phyloP scores from a whole-genome alignment of 2,113 vertebrate species.

The Bujurquina vittata region DNA sequence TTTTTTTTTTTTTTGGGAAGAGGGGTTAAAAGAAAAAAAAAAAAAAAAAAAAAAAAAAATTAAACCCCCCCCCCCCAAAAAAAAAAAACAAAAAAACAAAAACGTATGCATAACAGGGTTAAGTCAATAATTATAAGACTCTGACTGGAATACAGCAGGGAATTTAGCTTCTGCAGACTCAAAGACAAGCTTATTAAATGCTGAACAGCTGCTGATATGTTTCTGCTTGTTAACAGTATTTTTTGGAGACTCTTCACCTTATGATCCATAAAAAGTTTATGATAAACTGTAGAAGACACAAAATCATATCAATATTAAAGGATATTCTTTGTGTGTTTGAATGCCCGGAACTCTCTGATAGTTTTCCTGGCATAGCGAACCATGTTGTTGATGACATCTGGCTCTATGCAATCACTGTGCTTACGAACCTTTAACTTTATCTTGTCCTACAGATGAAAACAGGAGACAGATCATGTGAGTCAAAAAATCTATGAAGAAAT shows the following conservation, averaged over 20 bases:
- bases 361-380: conserved; percentile 87
- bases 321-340: conserved; percentile 94
- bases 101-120: no score
- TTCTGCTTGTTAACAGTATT: background rate
- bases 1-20: no score
- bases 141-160: background rate
- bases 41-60: no score
- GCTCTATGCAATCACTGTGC: conserved; percentile 78
- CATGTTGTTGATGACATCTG: conserved; percentile 85
- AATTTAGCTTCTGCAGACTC: background rate
- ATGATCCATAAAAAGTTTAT: background rate
- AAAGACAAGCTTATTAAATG: background rate
- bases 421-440: conserved; percentile 89
- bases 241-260: background rate
- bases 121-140: background rate
- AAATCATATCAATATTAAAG: conserved; percentile 66
- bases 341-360: conserved; percentile 90
- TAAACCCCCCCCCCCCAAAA: no score
- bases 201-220: background rate
- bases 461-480: background rate
- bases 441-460: conserved; percentile 83
- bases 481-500: background rate
- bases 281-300: background rate
- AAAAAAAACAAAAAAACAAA: no score
- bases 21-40: no score